Base-by-base conservation (phyloP, 2,888 invertebrate species). In the Phlogophora meticulosa region DNA sequence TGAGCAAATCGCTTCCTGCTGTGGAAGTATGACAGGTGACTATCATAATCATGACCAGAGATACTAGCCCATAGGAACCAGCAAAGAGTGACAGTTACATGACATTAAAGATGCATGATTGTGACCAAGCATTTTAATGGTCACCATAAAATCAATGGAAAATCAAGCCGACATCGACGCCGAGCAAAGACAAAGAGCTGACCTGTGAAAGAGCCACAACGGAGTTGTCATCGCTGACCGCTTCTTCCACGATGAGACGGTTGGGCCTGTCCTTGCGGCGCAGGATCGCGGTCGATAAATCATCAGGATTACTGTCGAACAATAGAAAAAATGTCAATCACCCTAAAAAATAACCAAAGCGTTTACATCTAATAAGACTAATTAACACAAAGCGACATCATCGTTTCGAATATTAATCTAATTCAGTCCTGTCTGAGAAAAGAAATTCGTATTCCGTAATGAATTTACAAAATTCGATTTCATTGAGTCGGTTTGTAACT, bases 161-260 rank as follows among this genome's bases (percentile, higher is more conserved):
- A 62, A 45, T 32, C 52, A 48, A 51, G 49, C n/a, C 32, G 9
- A 45, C 69, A 52, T 48, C 20, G 48, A 38, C 20, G 52, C 38
- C 22, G 24, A 34, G 15, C 15, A 28, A 59, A 60, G 76, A 82
- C 74, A 75, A 81, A 81, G 77, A 53, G 62, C 88, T 90, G 90
- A 98, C 98, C 97, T 99, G 99, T 82, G 99, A 99, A 76, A 99
- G 95, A 34, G 98, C 98, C 75, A 99, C 99, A 76, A 99, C 99
- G 0, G 99, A 99, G 93, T 99, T 99, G 94, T 99, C 99, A 97
- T 99, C 99, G 93, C 99, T 99, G 85, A 98, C 97, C 38, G 99
- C 99, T 94, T 99, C 99, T 91, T 99, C 99, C 22, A 99, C 99
- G 88, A 99, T 97, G 80, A 99, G 97, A 89, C 99, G 98, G 95